Conservation (phyloP, 1,140 invertebrate species). For the Calycopis cecrops region DNA sequence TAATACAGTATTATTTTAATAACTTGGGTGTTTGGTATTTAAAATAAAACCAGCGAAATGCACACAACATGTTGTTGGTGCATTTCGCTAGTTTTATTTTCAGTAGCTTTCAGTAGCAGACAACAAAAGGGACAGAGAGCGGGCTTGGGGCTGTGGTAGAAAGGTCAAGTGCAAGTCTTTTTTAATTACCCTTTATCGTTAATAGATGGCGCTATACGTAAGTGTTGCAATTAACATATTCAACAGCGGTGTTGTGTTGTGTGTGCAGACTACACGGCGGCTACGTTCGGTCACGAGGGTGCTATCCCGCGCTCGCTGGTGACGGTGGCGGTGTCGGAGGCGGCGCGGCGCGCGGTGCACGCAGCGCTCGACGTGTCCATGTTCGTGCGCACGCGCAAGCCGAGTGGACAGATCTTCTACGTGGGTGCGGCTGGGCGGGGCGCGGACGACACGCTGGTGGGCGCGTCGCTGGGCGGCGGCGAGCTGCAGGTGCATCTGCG, state of each 20-base stretch:
- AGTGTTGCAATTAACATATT: too few species aligned
- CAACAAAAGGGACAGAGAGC: too few species aligned
- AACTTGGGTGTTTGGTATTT: slow-evolving; percentile 18
- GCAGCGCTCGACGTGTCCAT: slow-evolving; percentile 92
- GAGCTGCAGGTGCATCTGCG: slow-evolving; percentile 87
- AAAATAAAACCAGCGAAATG: too few species aligned
- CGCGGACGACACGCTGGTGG: slow-evolving; percentile 82
- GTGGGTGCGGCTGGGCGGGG: slow-evolving; percentile 75
- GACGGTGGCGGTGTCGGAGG: slow-evolving; percentile 80
- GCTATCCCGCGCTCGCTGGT: slow-evolving; percentile 83
- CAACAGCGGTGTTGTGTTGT: too few species aligned
- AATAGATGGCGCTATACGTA: too few species aligned
- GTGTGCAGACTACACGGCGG: slow-evolving; percentile 86
- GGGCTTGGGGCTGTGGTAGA: too few species aligned
- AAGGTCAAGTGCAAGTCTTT: too few species aligned
- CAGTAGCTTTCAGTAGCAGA: too few species aligned
- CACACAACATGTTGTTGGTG: too few species aligned
- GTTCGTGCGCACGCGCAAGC: slow-evolving; percentile 91
- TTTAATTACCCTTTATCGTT: too few species aligned
- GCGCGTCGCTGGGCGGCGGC: slow-evolving; percentile 85
- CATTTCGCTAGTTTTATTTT: too few species aligned
- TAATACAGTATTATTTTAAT: too few species aligned
- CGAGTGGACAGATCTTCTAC: slow-evolving; percentile 91
- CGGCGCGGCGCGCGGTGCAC: slow-evolving; percentile 81
- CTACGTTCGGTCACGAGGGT: slow-evolving; percentile 93